Conservation (phyloP, 2,113 vertebrate genomes). For the Clarias gariepinus region DNA sequence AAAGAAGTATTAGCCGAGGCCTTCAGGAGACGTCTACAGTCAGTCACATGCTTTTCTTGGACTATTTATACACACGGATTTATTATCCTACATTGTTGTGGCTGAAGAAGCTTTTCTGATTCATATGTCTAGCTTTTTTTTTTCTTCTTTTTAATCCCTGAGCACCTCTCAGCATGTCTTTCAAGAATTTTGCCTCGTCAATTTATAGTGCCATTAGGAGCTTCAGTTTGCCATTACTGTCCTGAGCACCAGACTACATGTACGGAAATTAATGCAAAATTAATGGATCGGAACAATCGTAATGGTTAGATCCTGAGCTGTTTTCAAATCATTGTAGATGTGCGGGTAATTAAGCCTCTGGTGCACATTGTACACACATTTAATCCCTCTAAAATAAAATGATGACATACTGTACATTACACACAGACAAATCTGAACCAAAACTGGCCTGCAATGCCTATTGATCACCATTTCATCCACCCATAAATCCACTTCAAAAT, state of each 20-base stretch:
- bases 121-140: neutral
- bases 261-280: slow-evolving; percentile 34
- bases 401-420: neutral
- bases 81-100: slow-evolving; percentile 46
- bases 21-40: slow-evolving; percentile 47
- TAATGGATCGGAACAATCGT: slow-evolving; percentile 25
- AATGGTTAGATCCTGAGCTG: neutral
- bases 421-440: neutral
- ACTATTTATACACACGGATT: slow-evolving; percentile 64
- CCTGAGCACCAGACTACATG: neutral
- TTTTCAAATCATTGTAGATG: neutral
- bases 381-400: neutral
- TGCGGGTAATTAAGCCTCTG: neutral
- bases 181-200: neutral
- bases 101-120: slow-evolving; percentile 19
- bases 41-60: slow-evolving; percentile 30
- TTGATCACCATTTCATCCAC: neutral
- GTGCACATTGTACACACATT: neutral
- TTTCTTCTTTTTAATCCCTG: neutral
- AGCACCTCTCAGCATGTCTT: neutral
- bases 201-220: slow-evolving; percentile 31
- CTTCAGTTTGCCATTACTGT: slow-evolving; percentile 29
- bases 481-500: slow-evolving; percentile 2
- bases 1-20: slow-evolving; percentile 58
- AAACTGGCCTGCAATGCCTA: neutral